Base-by-base conservation (phyloP, 37 sponge, comb jelly and placozoan genomes). In the Corticium candelabrum region DNA sequence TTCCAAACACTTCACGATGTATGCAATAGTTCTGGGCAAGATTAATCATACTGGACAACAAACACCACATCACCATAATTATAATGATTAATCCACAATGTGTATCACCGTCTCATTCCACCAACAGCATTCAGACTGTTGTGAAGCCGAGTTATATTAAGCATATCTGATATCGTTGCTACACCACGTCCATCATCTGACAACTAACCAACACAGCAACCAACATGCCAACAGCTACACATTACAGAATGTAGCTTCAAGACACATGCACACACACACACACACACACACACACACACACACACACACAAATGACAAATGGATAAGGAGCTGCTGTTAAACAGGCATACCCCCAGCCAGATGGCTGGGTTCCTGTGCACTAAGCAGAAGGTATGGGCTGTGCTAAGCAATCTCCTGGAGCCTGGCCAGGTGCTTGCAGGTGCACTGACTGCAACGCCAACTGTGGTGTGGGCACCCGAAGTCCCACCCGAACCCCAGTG, bases 111-210 rank as follows among this genome's bases (percentile, higher is more conserved):
- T 37, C 91, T 82, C 87, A 97, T 87, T 35, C 32, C 75, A 11
- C 83, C 81, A 34, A 80, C 84, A 38, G 98, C 86, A 32, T 83
- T 40, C 21, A 93, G 79, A 41, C 85, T 76, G 40, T 97, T 97
- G 84, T 97, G 91, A 29, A 93, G 72, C 15, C 98, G 74, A 1
- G 98, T 97, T 33, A 97, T 83, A 33, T 87, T 90, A 29, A 93
- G 82, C 94, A 93, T 96, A 29, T 87, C 83, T 34, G 89, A 83
- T 30, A 92, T 92, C 1, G 50, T 41, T 2, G 88, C 76, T 15
- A 91, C 84, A 30, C 90, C 92, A 3, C 85, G 56, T 31, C 90
- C 90, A 27, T 50, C 41, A 35, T 87, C 82, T 1, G 85, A 81
- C 30, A 92, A 68, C 86, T 85, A 67, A 1, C 7, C 11, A 50